These are phyloP conservation scores for Bubo blakistoni DNA, from an alignment of 2,113 vertebrate genomes.

Conservation along the genomic window DNA sequence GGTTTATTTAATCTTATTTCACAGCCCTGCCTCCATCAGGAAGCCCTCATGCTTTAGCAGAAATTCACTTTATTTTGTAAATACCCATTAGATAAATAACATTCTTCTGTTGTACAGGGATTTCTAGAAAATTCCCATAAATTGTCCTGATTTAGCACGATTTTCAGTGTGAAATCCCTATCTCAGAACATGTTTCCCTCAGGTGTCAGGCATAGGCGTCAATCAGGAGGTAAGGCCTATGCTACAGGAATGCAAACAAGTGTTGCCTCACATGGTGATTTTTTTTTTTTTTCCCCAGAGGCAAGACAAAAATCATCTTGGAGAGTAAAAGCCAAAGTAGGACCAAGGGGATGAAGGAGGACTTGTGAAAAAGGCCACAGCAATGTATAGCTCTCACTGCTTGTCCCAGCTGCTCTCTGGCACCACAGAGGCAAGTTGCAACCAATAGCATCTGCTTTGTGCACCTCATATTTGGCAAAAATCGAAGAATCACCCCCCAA, in stretches of 20 bases:
- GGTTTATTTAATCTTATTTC: not conserved
- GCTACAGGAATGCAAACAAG: not conserved
- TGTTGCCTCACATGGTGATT: rapidly evolving
- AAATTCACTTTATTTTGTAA: rapidly evolving
- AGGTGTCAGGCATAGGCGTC: too few relatives aligned
- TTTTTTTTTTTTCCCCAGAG: not conserved
- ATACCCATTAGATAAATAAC: not conserved
- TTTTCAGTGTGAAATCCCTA: not conserved
- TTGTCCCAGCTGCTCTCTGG: not conserved
- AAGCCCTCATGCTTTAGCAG: not conserved
- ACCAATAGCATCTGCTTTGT: rapidly evolving
- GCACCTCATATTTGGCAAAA: not conserved
- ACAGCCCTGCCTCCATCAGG: not conserved
- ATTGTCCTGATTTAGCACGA: not conserved
- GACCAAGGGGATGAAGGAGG: not conserved
- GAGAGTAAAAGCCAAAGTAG: not conserved
- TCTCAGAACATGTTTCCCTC: not conserved
- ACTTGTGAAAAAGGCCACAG: not conserved
- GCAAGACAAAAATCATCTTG: not conserved
- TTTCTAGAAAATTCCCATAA: not conserved
- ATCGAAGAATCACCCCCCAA: rapidly evolving
- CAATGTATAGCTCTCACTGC: rapidly evolving
- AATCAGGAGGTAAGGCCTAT: not conserved
- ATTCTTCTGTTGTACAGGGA: not conserved
- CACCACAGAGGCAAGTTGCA: rapidly evolving